Base-by-base conservation (phyloP, 2,113 vertebrate genomes). In the Equus quagga region DNA sequence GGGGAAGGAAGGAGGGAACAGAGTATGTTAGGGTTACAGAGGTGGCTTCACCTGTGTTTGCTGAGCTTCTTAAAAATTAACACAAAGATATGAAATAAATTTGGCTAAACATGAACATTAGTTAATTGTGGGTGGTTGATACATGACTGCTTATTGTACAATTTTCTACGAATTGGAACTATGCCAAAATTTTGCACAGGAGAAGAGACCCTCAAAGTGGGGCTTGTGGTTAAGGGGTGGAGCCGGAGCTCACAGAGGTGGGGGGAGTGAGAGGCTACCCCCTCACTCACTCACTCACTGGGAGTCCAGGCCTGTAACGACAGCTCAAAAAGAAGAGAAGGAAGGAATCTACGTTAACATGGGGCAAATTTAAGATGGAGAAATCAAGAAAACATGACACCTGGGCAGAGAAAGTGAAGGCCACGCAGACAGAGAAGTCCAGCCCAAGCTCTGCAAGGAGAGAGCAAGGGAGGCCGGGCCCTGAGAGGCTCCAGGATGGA, bases 171-270 rank as follows among this genome's bases (percentile, higher is more conserved):
- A 79, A 65, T 2, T 84, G 5, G 33, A 24, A 26, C 31, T n/a
- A n/a, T 46, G 9, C 28, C 5, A 13, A 60, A 24, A 28, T 49
- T 60, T 54, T 8, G 1, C 33, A 8, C 23, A 56, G n/a, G 24
- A 82, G 81, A 54, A 72, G 86, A 75, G 41, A 36, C n/a, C 8
- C 19, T 65, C n/a, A 6, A 62, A 56, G 56, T 12, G 10, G 21
- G 24, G 12, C 36, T 10, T 60, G 4, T 33, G 13, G 33, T 31
- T n/a, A 44, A 65, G 31, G 19, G 78, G 26, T 23, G 6, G 54
- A 49, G 1, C 1, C 18, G 0, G 36, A 65, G 17, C 36, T 5
- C 17, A 28, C 0, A 2, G 0, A 41, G 46, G 3, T 5, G 9
- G 0, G 21, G 11, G 10, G 36, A 14, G 31, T 33, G 46, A 12